phyloP scores from a whole-genome alignment of 2,888 invertebrate genomes.

The Heliothis peltigera region DNA sequence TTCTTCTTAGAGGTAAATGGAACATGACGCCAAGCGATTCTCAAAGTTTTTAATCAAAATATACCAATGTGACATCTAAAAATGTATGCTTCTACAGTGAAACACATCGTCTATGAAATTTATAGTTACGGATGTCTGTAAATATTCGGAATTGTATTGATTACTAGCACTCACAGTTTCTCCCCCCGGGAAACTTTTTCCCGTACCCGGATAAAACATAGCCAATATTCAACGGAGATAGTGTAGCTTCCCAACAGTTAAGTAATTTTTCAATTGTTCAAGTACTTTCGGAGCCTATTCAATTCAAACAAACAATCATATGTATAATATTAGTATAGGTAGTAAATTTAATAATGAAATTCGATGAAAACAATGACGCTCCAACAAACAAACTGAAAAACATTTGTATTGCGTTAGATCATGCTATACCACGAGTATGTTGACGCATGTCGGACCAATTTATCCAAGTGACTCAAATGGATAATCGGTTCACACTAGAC shows the following conservation, averaged over 20 bases:
- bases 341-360: no score
- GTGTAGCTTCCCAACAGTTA: no score
- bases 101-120: not conserved
- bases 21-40: not conserved
- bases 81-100: not conserved
- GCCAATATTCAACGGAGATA: no score
- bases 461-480: constrained; percentile 32
- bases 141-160: no score
- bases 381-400: not conserved
- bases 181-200: no score
- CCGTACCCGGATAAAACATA: no score
- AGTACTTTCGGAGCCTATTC: no score
- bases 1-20: not conserved
- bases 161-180: no score
- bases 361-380: not conserved
- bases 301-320: no score
- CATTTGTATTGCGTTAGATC: constrained; percentile 13
- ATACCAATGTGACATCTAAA: not conserved
- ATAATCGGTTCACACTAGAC: constrained; percentile 27
- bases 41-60: not conserved
- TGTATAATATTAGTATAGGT: no score
- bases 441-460: constrained; percentile 24
- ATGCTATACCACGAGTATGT: constrained; percentile 8
- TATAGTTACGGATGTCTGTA: not conserved
- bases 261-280: no score